Conservation (phyloP, 2,113 vertebrate species). For the Procavia capensis region DNA sequence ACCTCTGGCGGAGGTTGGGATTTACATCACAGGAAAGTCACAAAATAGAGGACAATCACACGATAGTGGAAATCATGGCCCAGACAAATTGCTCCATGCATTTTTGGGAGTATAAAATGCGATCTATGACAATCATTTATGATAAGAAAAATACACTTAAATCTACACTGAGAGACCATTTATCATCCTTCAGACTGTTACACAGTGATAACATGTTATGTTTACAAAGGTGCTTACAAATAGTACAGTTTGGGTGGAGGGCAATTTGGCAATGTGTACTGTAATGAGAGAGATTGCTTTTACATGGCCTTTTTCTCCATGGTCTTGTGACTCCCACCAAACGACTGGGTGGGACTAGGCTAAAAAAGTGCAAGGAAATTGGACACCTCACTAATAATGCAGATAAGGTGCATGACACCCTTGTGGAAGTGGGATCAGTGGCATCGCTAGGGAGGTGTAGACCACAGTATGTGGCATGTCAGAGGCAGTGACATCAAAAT, state of each 20-base stretch:
- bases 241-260: not conserved
- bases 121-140: too few relatives aligned
- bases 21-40: too few relatives aligned
- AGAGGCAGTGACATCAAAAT: too few relatives aligned
- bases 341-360: not conserved
- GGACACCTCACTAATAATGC: not conserved
- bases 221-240: not conserved
- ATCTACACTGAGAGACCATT: not conserved
- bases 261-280: not conserved
- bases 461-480: too few relatives aligned
- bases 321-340: not conserved
- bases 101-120: too few relatives aligned
- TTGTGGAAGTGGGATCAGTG: not conserved
- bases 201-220: rapidly evolving
- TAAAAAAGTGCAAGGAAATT: not conserved
- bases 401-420: not conserved
- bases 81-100: too few relatives aligned
- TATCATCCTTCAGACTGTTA: too few relatives aligned
- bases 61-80: too few relatives aligned
- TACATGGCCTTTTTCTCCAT: not conserved
- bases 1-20: too few relatives aligned
- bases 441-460: too few relatives aligned
- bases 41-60: too few relatives aligned
- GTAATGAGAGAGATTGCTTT: too few relatives aligned
- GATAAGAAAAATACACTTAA: not conserved